Conservation (phyloP, 1,140 invertebrate species). For the Drosophila repletoides region DNA sequence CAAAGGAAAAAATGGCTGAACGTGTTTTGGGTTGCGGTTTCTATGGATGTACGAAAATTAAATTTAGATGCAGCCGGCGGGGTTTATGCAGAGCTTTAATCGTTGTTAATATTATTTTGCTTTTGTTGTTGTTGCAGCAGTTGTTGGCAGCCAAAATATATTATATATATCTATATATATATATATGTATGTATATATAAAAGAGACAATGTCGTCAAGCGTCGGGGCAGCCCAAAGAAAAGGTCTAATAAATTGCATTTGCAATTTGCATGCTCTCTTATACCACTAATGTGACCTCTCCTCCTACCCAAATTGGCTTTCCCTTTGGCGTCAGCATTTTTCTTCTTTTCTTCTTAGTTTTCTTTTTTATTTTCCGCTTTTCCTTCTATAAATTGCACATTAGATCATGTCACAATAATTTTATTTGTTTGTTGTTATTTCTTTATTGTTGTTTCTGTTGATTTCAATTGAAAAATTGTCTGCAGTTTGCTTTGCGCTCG, state of each 20-base stretch:
- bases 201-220: constrained; percentile 62
- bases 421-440: constrained; percentile 32
- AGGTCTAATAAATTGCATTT: constrained; percentile 69
- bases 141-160: constrained; percentile 52
- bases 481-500: constrained; percentile 16
- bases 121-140: constrained; percentile 21
- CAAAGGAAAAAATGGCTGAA: constrained; percentile 28
- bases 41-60: constrained; percentile 43
- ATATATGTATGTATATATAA: too few species aligned
- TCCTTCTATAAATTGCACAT: constrained; percentile 68
- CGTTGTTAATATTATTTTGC: constrained; percentile 17
- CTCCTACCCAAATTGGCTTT: neutral
- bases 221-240: constrained; percentile 22
- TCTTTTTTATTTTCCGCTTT: constrained; percentile 50
- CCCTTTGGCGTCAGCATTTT: neutral
- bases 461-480: constrained; percentile 39
- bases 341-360: constrained; percentile 18
- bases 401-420: constrained; percentile 79
- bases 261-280: constrained; percentile 41
- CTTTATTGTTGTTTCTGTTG: constrained; percentile 2
- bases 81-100: constrained; percentile 26
- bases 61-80: constrained; percentile 63
- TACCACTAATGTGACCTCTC: constrained; percentile 17
- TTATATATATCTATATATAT: too few species aligned
- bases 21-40: constrained; percentile 44